Base-by-base conservation (phyloP, 2,888 invertebrate genomes). In the Scaptomyza parva region DNA sequence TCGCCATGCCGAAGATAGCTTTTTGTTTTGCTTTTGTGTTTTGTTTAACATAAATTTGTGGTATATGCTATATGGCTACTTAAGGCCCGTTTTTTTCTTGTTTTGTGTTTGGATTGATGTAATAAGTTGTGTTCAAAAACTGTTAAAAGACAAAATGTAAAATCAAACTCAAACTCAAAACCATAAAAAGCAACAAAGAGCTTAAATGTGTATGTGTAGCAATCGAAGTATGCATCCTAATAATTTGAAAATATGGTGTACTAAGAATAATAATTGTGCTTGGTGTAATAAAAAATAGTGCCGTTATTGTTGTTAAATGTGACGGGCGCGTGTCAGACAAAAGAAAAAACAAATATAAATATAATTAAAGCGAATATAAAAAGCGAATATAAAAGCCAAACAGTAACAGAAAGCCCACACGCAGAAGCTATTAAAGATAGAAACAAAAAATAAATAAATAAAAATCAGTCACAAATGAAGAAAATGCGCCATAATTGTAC, bases 1-100 rank as follows among this genome's bases (percentile, higher is more conserved):
- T n/a, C n/a, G n/a, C n/a, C n/a, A n/a, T n/a, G n/a, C n/a, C n/a
- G n/a, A n/a, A n/a, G n/a, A n/a, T n/a, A n/a, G n/a, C n/a, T 59
- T 44, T 30, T 41, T 26, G 35, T 41, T 24, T 40, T 11, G 11
- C 7, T 35, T 55, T 44, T 14, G 26, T 47, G 8, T 47, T 60
- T 35, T 47, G 14, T 47, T 59, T 35, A 41, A 48, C 33, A 48
- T 51, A 53, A 61, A 18, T 70, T 59, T 71, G 50, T 50, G 74
- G 75, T 71, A 61, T 63, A 76, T 71, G 75, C 74, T 74, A 62
- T 58, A 74, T 70, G 66, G 76, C 76, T 73, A 81, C 78, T 79
- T 78, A 76, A 72, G 69, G 67, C 50, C 57, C 72, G 64, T 69
- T 66, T 62, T 5, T 22, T 22, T 3, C 22, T 22, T 68, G 47